Percentiles rank a stretch among this genome's conserved stretches.
These are phyloP conservation scores for Pampusana beccarii DNA, from an alignment of 2,113 vertebrate species.

Conservation along the genomic window DNA sequence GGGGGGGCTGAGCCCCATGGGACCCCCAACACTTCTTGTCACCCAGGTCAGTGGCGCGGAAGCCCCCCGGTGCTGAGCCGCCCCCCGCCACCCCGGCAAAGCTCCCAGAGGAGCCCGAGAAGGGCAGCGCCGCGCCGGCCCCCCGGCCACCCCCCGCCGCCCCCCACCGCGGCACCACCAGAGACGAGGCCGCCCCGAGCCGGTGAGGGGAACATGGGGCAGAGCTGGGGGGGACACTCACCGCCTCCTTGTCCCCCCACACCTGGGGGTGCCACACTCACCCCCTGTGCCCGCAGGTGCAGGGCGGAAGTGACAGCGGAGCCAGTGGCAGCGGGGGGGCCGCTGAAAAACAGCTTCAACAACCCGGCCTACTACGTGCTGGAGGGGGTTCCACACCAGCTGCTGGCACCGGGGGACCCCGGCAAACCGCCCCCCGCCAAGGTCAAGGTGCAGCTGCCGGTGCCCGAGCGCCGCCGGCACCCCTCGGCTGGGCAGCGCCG, in stretches of 20 bases:
- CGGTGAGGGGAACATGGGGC: conserved; percentile 67
- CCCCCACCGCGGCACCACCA: conserved; percentile 61
- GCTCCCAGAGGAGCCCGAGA: conserved; percentile 86
- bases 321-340: conserved; percentile 68
- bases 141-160: conserved; percentile 53
- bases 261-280: not conserved
- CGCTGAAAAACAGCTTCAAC: conserved; percentile 93
- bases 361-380: conserved; percentile 96
- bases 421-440: conserved; percentile 68
- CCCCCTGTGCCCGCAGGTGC: conserved; percentile 62
- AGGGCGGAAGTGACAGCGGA: conserved; percentile 81
- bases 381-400: conserved; percentile 94
- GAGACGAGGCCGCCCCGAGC: conserved; percentile 78
- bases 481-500: conserved; percentile 62
- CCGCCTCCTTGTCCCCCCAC: not conserved
- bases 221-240: not conserved
- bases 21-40: not conserved
- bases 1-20: not conserved
- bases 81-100: conserved; percentile 67
- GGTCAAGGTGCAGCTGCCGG: conserved; percentile 78
- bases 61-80: conserved; percentile 65
- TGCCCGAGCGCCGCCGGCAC: conserved; percentile 62
- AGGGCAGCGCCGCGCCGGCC: conserved; percentile 35
- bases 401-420: conserved; percentile 74
- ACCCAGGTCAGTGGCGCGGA: conserved; percentile 79